These are phyloP conservation scores for Limnephilus marmoratus DNA, from an alignment of 2,888 invertebrate genomes.

Conservation along the genomic window DNA sequence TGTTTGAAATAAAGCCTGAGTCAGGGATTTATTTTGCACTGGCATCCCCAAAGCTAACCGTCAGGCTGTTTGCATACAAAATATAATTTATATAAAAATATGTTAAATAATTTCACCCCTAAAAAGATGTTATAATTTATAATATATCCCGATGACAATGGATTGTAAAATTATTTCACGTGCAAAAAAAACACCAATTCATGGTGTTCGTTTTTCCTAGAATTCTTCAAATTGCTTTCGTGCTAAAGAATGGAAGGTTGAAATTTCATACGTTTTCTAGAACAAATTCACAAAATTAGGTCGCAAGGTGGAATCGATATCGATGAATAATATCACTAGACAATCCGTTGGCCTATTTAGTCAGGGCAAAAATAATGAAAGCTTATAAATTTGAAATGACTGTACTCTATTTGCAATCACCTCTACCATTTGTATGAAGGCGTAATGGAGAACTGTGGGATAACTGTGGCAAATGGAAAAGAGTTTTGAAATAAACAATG, in stretches of 20 bases:
- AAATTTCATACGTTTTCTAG: not conserved
- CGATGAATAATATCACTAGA: constrained; percentile 43
- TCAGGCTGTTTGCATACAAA: no score
- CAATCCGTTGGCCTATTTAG: constrained; percentile 15
- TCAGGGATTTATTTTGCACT: no score
- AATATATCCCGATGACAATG: not conserved
- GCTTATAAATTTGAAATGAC: not conserved
- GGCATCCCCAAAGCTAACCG: no score
- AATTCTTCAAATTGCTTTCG: not conserved
- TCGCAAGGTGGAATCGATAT: constrained; percentile 46
- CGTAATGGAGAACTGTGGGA: not conserved
- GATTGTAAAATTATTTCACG: not conserved
- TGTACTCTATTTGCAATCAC: not conserved
- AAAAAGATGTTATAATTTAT: no score
- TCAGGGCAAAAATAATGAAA: not conserved
- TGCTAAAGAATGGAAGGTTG: not conserved
- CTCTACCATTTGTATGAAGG: not conserved
- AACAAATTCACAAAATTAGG: constrained; percentile 25
- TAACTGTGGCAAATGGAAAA: not conserved
- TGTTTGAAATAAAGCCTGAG: no score
- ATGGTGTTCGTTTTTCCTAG: not conserved
- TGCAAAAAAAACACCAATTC: not conserved
- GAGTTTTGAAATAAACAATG: not conserved
- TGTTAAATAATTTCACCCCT: no score
- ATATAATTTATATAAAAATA: no score